phyloP scores from a whole-genome alignment of 2,888 invertebrate genomes.

The Exephanes ischioxanthus region DNA sequence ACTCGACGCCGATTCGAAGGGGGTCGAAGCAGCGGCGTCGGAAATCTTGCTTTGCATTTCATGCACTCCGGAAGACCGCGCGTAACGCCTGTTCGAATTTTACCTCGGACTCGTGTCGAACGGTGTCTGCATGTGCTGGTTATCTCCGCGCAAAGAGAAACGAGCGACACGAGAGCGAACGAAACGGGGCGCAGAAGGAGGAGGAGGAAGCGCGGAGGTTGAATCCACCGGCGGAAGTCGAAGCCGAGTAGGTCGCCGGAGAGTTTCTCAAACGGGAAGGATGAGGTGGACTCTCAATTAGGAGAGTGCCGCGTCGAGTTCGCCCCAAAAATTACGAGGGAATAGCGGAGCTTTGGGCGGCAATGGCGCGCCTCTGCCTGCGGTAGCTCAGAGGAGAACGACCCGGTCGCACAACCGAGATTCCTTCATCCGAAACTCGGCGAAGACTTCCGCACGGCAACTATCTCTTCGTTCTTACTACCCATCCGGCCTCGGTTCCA shows the following conservation, averaged over 20 bases:
- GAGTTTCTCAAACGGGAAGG: conserved; percentile 59
- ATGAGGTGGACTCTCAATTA: conserved; percentile 75
- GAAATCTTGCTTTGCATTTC: neutral
- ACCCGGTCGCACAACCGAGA: neutral
- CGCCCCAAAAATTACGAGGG: conserved; percentile 73
- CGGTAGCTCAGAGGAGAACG: neutral
- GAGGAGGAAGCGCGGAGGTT: neutral
- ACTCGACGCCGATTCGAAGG: neutral
- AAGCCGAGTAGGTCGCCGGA: conserved; percentile 62
- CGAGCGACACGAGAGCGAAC: neutral
- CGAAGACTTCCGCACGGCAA: conserved; percentile 57
- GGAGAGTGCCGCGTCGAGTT: conserved; percentile 74
- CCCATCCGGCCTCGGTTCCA: conserved; percentile 35
- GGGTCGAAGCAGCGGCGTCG: neutral
- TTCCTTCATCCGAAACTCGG: conserved; percentile 62
- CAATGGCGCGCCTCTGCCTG: neutral
- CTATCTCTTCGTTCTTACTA: conserved; percentile 49
- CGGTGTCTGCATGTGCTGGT: neutral
- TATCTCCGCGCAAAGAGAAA: neutral
- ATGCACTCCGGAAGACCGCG: neutral
- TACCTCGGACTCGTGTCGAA: neutral
- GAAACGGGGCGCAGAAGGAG: neutral
- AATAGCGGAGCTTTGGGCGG: conserved; percentile 15
- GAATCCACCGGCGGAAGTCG: conserved; percentile 25
- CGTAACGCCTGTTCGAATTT: neutral